These are phyloP conservation scores for Acanthurus tractus DNA, from an alignment of 2,797 vertebrate genomes.

Conservation along the genomic window DNA sequence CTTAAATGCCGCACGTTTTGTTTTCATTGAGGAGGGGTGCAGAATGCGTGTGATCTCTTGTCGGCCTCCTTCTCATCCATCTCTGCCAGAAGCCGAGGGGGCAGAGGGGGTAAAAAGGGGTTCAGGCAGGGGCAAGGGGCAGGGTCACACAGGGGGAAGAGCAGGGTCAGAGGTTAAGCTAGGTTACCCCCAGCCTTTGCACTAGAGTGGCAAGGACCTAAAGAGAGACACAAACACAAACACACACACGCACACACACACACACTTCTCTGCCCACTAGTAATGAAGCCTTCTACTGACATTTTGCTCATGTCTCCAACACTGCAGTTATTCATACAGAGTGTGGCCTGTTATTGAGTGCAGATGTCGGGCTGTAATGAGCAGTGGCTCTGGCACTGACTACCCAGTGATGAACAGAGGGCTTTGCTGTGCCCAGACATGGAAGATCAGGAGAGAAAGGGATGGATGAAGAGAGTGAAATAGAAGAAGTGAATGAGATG, in stretches of 20 bases:
- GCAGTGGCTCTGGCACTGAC: slow-evolving; percentile 64
- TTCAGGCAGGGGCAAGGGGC: slow-evolving; percentile 77
- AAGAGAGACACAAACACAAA: slow-evolving; percentile 55
- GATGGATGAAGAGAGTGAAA: slow-evolving; percentile 56
- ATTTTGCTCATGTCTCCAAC: slow-evolving; percentile 83
- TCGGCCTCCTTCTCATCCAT: slow-evolving; percentile 81
- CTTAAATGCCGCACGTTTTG: slow-evolving; percentile 81
- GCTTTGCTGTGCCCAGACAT: slow-evolving; percentile 66
- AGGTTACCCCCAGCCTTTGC: slow-evolving; percentile 70
- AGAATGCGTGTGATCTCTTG: slow-evolving; percentile 83
- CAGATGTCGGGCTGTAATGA: slow-evolving; percentile 87
- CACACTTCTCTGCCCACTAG: slow-evolving; percentile 59
- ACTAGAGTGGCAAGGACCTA: slow-evolving; percentile 45
- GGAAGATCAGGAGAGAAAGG: slow-evolving; percentile 41
- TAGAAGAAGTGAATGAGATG: slow-evolving; percentile 52
- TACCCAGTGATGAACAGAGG: slow-evolving; percentile 71
- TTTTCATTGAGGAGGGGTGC: slow-evolving; percentile 82
- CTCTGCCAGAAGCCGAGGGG: slow-evolving; percentile 75
- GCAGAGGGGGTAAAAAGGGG: slow-evolving; percentile 72
- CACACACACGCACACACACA: slow-evolving; percentile 39
- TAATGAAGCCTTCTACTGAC: slow-evolving; percentile 84
- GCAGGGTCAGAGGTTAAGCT: slow-evolving; percentile 80
- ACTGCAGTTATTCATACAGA: slow-evolving; percentile 84
- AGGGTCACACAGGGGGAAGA: slow-evolving; percentile 81
- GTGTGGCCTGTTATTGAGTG: slow-evolving; percentile 79